These are phyloP conservation scores for Paradoxurus hermaphroditus DNA, from an alignment of 2,113 vertebrate species.

Conservation along the genomic window DNA sequence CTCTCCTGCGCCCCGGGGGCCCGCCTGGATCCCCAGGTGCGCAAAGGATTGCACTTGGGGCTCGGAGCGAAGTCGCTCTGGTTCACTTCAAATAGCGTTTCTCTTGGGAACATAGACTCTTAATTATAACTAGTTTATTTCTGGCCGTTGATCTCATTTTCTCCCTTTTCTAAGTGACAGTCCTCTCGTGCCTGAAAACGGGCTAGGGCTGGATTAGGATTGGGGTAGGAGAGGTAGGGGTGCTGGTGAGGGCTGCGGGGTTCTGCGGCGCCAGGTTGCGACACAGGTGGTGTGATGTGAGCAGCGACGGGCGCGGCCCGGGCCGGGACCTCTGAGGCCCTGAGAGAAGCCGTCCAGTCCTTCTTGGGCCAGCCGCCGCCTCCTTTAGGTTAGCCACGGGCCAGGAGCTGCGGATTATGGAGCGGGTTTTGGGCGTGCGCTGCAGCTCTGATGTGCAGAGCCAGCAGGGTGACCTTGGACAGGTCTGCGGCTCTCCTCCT, in stretches of 20 bases:
- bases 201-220: not conserved
- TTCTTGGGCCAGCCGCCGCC: not conserved
- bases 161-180: not conserved
- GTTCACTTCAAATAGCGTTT: not conserved
- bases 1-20: rapidly evolving
- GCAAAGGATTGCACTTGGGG: not conserved
- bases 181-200: not conserved
- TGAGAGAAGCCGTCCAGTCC: not conserved
- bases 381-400: not conserved
- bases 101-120: not conserved
- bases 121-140: not conserved
- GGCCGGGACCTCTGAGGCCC: not conserved
- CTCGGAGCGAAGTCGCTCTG: not conserved
- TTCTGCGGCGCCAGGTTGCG: not conserved
- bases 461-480: not conserved
- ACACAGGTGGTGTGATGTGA: too few relatives aligned
- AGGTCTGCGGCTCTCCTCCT: not conserved
- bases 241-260: not conserved
- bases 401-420: not conserved
- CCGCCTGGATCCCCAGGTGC: not conserved
- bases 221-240: too few relatives aligned
- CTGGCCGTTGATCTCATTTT: not conserved
- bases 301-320: too few relatives aligned
- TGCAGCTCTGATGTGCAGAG: rapidly evolving
- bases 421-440: not conserved